Evolutionary conservation across 2,113 vertebrate species (phyloP).

Genomic region (Dipodomys spectabilis): DNA sequence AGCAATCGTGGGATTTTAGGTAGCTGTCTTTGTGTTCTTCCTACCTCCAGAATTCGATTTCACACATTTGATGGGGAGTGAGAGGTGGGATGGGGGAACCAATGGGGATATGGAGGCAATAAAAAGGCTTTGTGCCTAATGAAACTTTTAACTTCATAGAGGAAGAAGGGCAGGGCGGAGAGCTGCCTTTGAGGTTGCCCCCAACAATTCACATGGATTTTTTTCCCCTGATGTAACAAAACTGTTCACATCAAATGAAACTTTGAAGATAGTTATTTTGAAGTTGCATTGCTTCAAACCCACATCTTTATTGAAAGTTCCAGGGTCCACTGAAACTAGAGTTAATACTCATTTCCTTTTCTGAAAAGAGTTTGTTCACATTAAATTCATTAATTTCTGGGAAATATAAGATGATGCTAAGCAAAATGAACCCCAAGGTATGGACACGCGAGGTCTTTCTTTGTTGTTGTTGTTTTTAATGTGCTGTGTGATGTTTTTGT

Average conservation of each 20-base stretch:
- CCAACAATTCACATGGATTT: slow-evolving; percentile 8
- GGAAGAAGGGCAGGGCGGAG: neutral
- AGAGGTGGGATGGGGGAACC: neutral
- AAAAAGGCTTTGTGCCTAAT: neutral
- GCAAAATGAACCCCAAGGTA: too few relatives aligned
- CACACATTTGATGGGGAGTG: neutral
- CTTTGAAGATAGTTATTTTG: slow-evolving; percentile 76
- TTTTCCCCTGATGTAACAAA: slow-evolving; percentile 58
- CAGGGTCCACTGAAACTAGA: slow-evolving; percentile 51
- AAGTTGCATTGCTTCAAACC: slow-evolving; percentile 55
- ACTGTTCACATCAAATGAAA: slow-evolving; percentile 65
- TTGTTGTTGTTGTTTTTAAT: too few relatives aligned
- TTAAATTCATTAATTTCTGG: neutral
- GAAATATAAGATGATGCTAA: neutral
- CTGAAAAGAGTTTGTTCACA: neutral
- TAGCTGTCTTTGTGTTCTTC: neutral
- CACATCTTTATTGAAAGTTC: slow-evolving; percentile 53
- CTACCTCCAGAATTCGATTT: neutral
- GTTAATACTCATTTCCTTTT: slow-evolving; percentile 10
- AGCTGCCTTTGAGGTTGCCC: slow-evolving; percentile 55
- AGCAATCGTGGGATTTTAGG: neutral
- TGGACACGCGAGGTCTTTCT: too few relatives aligned
- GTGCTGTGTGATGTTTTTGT: too few relatives aligned
- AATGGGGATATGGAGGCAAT: too few relatives aligned
- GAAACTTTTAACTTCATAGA: neutral